A percentile compares a stretch with the other conserved stretches of the same genome.
Evolutionary conservation across 2,888 invertebrate genomes (phyloP).

Genomic region (Parnassius orleans): DNA sequence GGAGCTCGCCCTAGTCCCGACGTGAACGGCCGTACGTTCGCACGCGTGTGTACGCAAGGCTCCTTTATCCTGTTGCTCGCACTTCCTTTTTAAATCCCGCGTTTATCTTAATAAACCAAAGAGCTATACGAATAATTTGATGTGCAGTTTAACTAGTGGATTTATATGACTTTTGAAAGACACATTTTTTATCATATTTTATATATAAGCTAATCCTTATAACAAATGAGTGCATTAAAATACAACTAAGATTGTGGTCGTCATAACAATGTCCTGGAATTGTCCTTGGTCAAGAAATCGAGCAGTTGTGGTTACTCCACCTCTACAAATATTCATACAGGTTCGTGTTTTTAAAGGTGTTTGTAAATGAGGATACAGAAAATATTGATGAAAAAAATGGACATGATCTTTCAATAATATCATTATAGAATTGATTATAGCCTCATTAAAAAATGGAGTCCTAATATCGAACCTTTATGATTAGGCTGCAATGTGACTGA

Average conservation of each 20-base stretch:
- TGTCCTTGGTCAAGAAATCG: conserved; percentile 73
- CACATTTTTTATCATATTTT: neutral
- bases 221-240: conserved; percentile 13
- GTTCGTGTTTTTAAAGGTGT: conserved; percentile 46
- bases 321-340: conserved; percentile 58
- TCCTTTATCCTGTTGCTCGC: conserved; percentile 54
- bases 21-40: conserved; percentile 54
- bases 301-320: conserved; percentile 58
- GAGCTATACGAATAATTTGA: conserved; percentile 2
- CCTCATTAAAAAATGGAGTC: too few relatives aligned
- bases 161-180: neutral
- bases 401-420: too few relatives aligned
- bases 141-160: neutral
- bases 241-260: conserved; percentile 35
- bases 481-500: too few relatives aligned
- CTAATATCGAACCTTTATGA: too few relatives aligned
- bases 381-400: too few relatives aligned
- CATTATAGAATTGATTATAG: too few relatives aligned
- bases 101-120: conserved; percentile 28
- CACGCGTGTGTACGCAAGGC: conserved; percentile 56
- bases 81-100: conserved; percentile 34
- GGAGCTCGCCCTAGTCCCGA: conserved; percentile 52
- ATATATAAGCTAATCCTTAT: neutral
- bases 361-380: too few relatives aligned
- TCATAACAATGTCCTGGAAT: conserved; percentile 63